These are phyloP conservation scores for Caloenas nicobarica DNA, from an alignment of 2,113 vertebrate genomes.

Conservation along the genomic window DNA sequence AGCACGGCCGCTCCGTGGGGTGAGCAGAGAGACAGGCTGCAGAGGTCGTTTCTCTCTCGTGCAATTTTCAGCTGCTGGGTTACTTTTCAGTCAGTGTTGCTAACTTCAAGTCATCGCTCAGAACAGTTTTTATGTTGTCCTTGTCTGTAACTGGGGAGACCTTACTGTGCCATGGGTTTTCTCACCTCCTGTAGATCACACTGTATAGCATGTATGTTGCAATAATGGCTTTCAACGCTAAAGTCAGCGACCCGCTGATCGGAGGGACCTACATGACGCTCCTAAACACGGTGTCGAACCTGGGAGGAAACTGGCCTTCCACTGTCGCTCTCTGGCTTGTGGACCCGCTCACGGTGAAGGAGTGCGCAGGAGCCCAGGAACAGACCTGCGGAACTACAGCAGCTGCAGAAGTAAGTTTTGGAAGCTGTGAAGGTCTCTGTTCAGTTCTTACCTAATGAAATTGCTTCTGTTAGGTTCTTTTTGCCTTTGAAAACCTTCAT, in stretches of 20 bases:
- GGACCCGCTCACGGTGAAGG: slow-evolving; percentile 92
- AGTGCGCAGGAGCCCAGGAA: slow-evolving; percentile 80
- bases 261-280: slow-evolving; percentile 99
- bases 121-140: fast-evolving
- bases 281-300: slow-evolving; percentile 93
- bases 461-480: neutral
- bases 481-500: neutral
- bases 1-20: neutral
- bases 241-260: slow-evolving; percentile 95
- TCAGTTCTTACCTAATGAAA: fast-evolving
- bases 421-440: neutral
- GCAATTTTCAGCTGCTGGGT: neutral
- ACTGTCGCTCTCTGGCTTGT: slow-evolving; percentile 95
- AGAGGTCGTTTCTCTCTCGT: neutral
- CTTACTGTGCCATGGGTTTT: neutral
- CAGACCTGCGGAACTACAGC: slow-evolving; percentile 81
- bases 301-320: slow-evolving; percentile 97
- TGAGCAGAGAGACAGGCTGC: neutral
- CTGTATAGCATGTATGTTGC: slow-evolving; percentile 98
- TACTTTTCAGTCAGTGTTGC: neutral
- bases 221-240: slow-evolving; percentile 97
- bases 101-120: neutral
- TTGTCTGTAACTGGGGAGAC: fast-evolving
- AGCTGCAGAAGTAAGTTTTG: slow-evolving; percentile 81
- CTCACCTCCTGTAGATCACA: slow-evolving; percentile 76